phyloP scores from a whole-genome alignment of 2,113 vertebrate species.

The Toxotes chatareus region DNA sequence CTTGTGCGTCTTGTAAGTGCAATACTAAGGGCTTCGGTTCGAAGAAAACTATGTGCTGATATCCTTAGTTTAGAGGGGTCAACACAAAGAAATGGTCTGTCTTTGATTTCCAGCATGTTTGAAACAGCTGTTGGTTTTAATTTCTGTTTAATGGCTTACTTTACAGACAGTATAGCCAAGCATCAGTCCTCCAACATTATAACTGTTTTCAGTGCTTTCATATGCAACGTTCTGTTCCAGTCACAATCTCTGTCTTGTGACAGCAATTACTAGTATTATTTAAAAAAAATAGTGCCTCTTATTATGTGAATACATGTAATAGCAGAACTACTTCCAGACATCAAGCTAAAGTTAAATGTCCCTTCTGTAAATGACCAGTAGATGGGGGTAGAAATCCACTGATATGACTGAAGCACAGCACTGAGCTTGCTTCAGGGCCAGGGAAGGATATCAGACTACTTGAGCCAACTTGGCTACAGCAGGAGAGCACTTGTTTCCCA shows the following conservation, averaged over 20 bases:
- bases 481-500: constrained; percentile 1
- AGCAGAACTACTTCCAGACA: neutral
- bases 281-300: neutral
- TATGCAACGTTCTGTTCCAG: neutral
- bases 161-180: neutral
- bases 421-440: neutral
- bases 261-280: too few species aligned
- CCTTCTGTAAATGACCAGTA: constrained; percentile 64
- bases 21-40: neutral
- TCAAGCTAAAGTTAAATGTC: neutral
- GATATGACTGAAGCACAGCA: neutral
- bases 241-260: neutral
- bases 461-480: constrained; percentile 23
- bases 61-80: too few species aligned
- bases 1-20: neutral
- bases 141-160: neutral
- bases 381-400: constrained; percentile 77
- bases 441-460: neutral
- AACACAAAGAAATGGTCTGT: neutral
- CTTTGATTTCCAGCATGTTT: too few species aligned
- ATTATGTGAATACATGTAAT: neutral
- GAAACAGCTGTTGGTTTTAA: too few species aligned
- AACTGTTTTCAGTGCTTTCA: too few species aligned
- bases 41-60: too few species aligned
- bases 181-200: neutral